A percentile compares a stretch with the other conserved stretches of the same genome.
These are phyloP conservation scores for Mechanitis mazaeus DNA, from an alignment of 2,888 invertebrate genomes.

Conservation along the genomic window DNA sequence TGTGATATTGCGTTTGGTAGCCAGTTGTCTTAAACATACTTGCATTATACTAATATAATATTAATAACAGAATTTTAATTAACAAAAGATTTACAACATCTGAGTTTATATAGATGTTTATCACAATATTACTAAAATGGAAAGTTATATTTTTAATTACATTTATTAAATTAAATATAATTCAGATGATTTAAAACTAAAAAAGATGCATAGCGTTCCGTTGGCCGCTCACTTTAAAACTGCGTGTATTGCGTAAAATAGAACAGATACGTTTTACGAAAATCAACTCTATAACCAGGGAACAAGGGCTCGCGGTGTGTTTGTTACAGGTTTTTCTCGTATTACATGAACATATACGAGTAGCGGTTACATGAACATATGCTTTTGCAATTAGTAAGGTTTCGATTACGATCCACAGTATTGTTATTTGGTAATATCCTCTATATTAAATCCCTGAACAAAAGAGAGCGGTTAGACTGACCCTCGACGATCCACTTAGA, in stretches of 20 bases:
- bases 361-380: slow-evolving; percentile 26
- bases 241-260: slow-evolving; percentile 10
- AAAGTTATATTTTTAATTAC: background rate
- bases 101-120: background rate
- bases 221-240: slow-evolving; percentile 13
- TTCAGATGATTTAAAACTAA: slow-evolving; percentile 1
- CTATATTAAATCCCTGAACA: slow-evolving; percentile 22
- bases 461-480: slow-evolving; percentile 22
- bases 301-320: background rate
- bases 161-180: background rate
- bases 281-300: background rate
- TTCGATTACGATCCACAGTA: slow-evolving; percentile 37
- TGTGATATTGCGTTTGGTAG: slow-evolving; percentile 14
- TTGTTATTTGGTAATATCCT: slow-evolving; percentile 41
- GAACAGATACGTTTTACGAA: background rate
- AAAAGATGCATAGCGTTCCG: slow-evolving; percentile 10
- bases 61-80: background rate
- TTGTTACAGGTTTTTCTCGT: slow-evolving; percentile 11
- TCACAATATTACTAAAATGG: background rate
- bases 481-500: slow-evolving; percentile 14
- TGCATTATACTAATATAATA: background rate
- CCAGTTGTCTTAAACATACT: background rate
- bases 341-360: slow-evolving; percentile 9
- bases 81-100: background rate
- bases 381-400: slow-evolving; percentile 30